Percentiles rank a stretch among this genome's conserved stretches.
Conservation (phyloP, 2,888 invertebrate species). For the Coelopa pilipes region DNA sequence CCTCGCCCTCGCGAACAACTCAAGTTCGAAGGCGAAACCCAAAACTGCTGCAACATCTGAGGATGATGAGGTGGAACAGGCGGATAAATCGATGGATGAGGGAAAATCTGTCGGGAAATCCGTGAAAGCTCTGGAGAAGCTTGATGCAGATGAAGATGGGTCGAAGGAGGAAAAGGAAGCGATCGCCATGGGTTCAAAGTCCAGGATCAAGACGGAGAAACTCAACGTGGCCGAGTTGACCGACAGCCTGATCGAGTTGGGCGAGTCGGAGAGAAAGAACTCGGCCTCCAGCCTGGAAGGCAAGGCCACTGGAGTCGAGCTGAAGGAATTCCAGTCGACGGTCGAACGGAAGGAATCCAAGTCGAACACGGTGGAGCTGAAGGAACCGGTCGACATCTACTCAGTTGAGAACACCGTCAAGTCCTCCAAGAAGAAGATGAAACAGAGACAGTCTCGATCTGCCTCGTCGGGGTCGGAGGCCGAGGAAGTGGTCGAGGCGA, state of each 20-base stretch:
- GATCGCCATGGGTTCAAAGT: neutral
- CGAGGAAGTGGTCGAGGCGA: constrained; percentile 33
- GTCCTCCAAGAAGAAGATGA: constrained; percentile 32
- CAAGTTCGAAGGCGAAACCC: constrained; percentile 13
- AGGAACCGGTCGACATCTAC: constrained; percentile 17
- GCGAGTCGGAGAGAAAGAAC: constrained; percentile 10
- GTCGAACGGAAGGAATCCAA: neutral
- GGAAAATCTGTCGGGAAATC: neutral
- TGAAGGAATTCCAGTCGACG: neutral
- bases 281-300: neutral
- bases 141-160: neutral
- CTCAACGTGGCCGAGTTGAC: constrained; percentile 44
- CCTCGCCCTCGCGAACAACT: constrained; percentile 22
- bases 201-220: constrained; percentile 37
- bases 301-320: neutral
- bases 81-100: neutral
- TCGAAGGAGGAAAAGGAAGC: neutral
- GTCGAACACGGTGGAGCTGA: neutral
- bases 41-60: constrained; percentile 29
- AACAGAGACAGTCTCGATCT: constrained; percentile 34
- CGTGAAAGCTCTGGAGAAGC: constrained; percentile 11
- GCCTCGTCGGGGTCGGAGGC: constrained; percentile 36
- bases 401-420: neutral
- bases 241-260: constrained; percentile 43
- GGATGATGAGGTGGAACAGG: constrained; percentile 20